Evolutionary conservation across 2,113 vertebrate genomes (phyloP).

Genomic region (Theristicus caerulescens): DNA sequence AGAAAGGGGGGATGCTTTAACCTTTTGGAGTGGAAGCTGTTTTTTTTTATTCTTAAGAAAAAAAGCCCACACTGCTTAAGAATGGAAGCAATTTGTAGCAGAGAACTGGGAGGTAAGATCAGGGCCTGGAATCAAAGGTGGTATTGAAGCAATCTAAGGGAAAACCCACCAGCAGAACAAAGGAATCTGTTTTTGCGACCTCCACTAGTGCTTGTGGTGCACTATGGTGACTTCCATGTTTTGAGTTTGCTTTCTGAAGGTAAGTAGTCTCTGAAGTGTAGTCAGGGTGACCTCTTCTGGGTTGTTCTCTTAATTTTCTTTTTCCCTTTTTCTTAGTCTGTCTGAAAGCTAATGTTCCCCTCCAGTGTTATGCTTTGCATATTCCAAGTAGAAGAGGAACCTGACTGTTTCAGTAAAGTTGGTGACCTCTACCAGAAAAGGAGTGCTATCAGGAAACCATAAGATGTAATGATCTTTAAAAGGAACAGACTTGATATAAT

Average conservation of each 20-base stretch:
- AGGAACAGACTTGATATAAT: background rate
- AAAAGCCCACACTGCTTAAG: background rate
- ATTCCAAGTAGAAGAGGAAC: background rate
- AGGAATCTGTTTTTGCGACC: background rate
- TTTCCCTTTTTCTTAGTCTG: background rate
- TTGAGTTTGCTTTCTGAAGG: background rate
- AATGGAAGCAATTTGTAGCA: background rate
- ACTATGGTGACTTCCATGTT: background rate
- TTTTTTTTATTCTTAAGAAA: background rate
- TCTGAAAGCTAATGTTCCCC: background rate
- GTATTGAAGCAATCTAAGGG: background rate
- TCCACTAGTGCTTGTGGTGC: background rate
- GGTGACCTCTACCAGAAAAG: background rate
- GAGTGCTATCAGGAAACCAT: background rate
- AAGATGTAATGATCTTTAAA: background rate
- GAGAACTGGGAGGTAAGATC: background rate
- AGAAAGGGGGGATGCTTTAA: background rate
- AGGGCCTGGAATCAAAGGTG: background rate
- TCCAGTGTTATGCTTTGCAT: background rate
- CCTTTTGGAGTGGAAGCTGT: background rate
- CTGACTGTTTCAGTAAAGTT: background rate
- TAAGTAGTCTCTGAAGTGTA: background rate
- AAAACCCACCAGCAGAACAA: background rate
- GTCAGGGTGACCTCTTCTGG: background rate
- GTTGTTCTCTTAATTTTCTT: background rate